A percentile compares a stretch with the other conserved stretches of the same genome.
phyloP scores from a whole-genome alignment of 2,113 vertebrate species.

The Empidonax traillii region DNA sequence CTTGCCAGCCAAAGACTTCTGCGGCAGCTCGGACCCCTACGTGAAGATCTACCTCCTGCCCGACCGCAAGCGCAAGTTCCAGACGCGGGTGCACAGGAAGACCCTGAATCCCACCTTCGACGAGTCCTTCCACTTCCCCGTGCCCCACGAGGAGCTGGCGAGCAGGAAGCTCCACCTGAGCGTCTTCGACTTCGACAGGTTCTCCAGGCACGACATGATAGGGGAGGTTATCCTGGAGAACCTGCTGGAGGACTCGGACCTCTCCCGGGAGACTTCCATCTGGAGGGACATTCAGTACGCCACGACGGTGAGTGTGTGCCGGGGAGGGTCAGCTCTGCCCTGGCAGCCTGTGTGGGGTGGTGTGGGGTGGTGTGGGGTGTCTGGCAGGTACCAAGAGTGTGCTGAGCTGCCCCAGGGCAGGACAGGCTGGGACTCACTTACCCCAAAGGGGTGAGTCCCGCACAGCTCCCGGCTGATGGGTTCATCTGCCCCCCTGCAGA shows the following conservation, averaged over 20 bases:
- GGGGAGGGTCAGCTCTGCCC: background rate
- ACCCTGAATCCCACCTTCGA: conserved; percentile 95
- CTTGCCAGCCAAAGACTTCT: conserved; percentile 97
- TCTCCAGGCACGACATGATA: conserved; percentile 86
- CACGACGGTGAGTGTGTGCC: conserved; percentile 74
- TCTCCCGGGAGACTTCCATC: conserved; percentile 82
- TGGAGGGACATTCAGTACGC: conserved; percentile 88
- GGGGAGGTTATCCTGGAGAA: conserved; percentile 86
- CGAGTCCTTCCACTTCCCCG: conserved; percentile 92
- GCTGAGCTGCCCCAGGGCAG: background rate
- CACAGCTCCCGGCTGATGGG: accelerated
- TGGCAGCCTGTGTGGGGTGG: accelerated
- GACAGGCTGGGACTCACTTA: background rate
- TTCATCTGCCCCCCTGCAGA: background rate
- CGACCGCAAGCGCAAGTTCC: conserved; percentile 96
- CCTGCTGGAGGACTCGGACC: conserved; percentile 81
- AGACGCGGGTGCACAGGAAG: conserved; percentile 97
- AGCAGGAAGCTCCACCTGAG: conserved; percentile 84
- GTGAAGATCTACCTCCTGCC: conserved; percentile 98
- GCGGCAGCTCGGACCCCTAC: conserved; percentile 96
- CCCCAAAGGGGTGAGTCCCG: background rate
- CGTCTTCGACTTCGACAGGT: conserved; percentile 86
- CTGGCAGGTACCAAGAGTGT: background rate
- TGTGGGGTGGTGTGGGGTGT: accelerated
- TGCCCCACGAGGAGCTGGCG: conserved; percentile 80